Conservation (phyloP, 2,797 vertebrate species). For the Sarcophilus harrisii region DNA sequence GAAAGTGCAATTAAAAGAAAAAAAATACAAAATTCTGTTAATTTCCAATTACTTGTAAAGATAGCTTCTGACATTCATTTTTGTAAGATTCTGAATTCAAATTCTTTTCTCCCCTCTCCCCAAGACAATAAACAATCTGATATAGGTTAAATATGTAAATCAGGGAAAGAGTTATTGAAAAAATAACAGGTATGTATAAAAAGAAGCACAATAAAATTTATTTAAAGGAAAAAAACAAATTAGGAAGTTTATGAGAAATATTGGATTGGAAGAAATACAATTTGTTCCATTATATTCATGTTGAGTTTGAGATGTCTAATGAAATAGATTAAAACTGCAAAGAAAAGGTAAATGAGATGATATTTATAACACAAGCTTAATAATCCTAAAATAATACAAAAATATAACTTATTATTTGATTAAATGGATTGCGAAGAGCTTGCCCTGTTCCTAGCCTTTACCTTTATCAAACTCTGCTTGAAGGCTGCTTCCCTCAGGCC, state of each 20-base stretch:
- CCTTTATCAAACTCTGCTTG: background rate
- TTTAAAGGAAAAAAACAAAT: background rate
- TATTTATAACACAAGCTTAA: background rate
- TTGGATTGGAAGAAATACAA: no score
- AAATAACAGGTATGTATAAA: background rate
- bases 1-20: background rate
- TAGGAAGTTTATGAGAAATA: background rate
- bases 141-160: background rate
- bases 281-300: background rate
- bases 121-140: background rate
- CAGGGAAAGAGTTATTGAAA: background rate
- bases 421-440: background rate
- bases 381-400: background rate
- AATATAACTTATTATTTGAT: background rate
- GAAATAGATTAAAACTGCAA: background rate
- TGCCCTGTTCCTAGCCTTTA: background rate
- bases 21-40: background rate
- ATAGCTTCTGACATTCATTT: background rate
- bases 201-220: background rate
- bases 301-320: background rate
- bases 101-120: background rate
- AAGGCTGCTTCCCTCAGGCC: background rate
- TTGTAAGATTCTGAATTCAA: background rate
- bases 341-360: background rate
- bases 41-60: background rate